Evolutionary conservation across 2,113 vertebrate genomes (phyloP), one percentile per base, ranked within the genome.

Genomic region (Brevimyrus niger): DNA sequence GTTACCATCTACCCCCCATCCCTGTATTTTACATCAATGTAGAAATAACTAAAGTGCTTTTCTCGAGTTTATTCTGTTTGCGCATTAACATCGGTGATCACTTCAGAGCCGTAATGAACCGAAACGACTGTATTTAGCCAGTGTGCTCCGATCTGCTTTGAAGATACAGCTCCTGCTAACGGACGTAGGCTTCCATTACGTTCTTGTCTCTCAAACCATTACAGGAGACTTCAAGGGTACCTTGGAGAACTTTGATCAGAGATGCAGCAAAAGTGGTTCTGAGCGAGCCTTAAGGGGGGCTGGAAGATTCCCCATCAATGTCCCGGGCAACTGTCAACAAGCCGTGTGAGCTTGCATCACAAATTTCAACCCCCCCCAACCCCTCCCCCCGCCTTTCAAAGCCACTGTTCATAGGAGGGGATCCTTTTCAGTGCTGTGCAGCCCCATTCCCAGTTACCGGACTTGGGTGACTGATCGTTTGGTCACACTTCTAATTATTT

Each of bases 221-320:
- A 87, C 65, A 80, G 27, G 31, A 87, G 61, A 80, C 89, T 76
- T 89, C 84, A 89, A 87, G 58, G 89, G 85, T 89, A 80, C 47
- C 47, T 76, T 87, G 48, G 46, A 10, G 35, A 89, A 61, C 53
- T 85, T 83, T 89, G 88, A 89, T 84, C 88, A 85, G 21, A 89
- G 51, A 23, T 21, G 53, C 80, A 85, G 76, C 38, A 35, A 61
- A 65, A 87, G 50, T 55, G 85, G 4, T 55, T 87, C 21, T 89
- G 82, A 89, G 86, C 44, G 42, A 89, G 82, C 83, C 93, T 92
- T 90, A 0, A 0, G 87, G 94, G 87, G 0, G 19, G 53, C 90
- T 92, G 86, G 88, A 90, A 90, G 89, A 90, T 1, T 91, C 92
- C 88, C 91, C 92, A 88, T 87, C 91, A 93, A 89, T 91, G 92